Conservation (phyloP, 2,797 vertebrate genomes). For the Babyrousa celebensis region DNA sequence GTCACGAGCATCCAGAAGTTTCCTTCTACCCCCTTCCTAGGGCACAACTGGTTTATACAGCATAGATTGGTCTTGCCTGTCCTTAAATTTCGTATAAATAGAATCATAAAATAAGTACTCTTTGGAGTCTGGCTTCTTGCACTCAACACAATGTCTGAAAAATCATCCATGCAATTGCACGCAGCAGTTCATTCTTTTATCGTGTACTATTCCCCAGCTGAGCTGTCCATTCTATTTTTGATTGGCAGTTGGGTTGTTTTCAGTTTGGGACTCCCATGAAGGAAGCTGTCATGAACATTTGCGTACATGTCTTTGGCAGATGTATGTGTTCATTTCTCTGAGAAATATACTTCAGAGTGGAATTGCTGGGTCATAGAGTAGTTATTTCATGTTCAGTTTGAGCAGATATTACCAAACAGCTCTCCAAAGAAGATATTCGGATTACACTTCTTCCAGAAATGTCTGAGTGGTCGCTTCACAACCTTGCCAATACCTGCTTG, state of each 20-base stretch:
- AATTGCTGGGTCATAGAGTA: too few relatives aligned
- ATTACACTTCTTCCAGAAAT: background rate
- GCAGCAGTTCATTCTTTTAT: fast-evolving
- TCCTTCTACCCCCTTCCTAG: background rate
- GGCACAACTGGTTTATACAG: background rate
- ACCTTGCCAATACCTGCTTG: background rate
- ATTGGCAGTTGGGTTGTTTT: background rate
- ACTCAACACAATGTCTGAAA: too few relatives aligned
- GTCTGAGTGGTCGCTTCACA: fast-evolving
- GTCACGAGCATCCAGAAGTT: background rate
- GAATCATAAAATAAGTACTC: background rate
- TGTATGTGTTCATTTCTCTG: background rate
- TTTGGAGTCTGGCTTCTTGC: background rate
- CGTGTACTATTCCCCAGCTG: background rate
- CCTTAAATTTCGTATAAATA: background rate
- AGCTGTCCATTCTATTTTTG: background rate
- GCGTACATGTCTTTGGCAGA: fast-evolving
- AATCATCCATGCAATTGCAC: fast-evolving
- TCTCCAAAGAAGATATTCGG: background rate
- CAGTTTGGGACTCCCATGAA: background rate
- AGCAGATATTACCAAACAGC: background rate
- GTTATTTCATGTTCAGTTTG: background rate
- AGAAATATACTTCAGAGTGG: background rate
- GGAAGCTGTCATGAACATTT: background rate
- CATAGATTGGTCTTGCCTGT: background rate